Percentiles rank a stretch among this genome's conserved stretches.
These are phyloP conservation scores for Axinella damicornis DNA, from an alignment of 37 sponge, comb jelly and placozoan species.

Conservation along the genomic window DNA sequence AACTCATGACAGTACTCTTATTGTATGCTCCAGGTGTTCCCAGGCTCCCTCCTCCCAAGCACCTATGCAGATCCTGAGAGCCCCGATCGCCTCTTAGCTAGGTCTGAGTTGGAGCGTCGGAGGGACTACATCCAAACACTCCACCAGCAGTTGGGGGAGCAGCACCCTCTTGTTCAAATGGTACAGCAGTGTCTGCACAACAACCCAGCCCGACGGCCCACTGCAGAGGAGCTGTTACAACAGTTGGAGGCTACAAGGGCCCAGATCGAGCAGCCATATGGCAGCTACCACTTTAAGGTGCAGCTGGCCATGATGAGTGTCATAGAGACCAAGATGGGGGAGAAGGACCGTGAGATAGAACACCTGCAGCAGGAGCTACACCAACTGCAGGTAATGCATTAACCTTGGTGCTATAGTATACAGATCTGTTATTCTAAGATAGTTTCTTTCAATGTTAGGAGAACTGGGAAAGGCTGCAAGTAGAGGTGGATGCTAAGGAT, in stretches of 20 bases:
- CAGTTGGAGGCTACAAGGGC: constrained; percentile 7
- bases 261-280: constrained; percentile 19
- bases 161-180: too few species aligned
- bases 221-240: too few species aligned
- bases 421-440: too few species aligned
- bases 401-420: background rate
- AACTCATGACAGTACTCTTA: too few species aligned
- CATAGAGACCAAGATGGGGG: background rate
- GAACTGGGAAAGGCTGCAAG: background rate
- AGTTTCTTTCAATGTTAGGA: too few species aligned
- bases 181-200: too few species aligned
- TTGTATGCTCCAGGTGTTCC: too few species aligned
- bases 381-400: background rate
- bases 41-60: background rate
- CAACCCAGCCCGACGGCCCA: too few species aligned
- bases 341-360: background rate
- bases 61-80: constrained; percentile 44
- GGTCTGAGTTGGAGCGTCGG: constrained; percentile 48
- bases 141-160: too few species aligned
- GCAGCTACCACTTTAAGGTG: background rate
- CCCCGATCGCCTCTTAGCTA: constrained; percentile 41
- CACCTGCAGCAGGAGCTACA: background rate
- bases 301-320: background rate
- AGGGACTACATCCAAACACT: constrained; percentile 31
- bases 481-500: background rate